Evolutionary conservation across 1,140 invertebrate genomes (phyloP).

Genomic region (Cepaea nemoralis): DNA sequence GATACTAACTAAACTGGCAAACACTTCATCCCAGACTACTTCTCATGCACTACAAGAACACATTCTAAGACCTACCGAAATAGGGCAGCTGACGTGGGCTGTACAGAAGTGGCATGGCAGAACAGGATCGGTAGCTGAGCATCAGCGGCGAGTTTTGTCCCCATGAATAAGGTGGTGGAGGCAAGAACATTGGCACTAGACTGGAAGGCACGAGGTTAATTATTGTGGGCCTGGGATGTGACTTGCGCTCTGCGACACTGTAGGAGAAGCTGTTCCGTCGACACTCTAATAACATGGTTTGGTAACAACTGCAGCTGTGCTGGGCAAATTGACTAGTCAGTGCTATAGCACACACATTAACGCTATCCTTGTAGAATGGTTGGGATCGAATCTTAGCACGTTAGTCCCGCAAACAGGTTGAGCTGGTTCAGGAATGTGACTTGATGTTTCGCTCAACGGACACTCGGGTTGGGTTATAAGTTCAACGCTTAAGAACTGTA

Average conservation of each 20-base stretch:
- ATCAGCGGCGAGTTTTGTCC: neutral
- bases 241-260: conserved; percentile 7
- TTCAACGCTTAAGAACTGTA: too few relatives aligned
- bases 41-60: too few relatives aligned
- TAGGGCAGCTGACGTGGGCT: conserved; percentile 70
- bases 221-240: conserved; percentile 56
- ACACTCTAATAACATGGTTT: conserved; percentile 54
- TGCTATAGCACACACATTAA: too few relatives aligned
- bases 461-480: too few relatives aligned
- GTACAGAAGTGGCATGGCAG: conserved; percentile 68
- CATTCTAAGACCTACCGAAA: conserved; percentile 63
- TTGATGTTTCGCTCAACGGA: too few relatives aligned
- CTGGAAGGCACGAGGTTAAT: conserved; percentile 38
- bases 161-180: neutral
- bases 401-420: too few relatives aligned
- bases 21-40: too few relatives aligned
- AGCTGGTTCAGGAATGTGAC: too few relatives aligned
- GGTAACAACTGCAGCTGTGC: conserved; percentile 47
- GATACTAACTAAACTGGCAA: too few relatives aligned
- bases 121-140: neutral
- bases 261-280: conserved; percentile 10
- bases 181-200: neutral
- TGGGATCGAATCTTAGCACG: too few relatives aligned
- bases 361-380: too few relatives aligned
- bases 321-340: neutral